Percentiles rank a stretch among this genome's conserved stretches.
Evolutionary conservation across 2,888 invertebrate species (phyloP).

Genomic region (Ceraclea dissimilis): DNA sequence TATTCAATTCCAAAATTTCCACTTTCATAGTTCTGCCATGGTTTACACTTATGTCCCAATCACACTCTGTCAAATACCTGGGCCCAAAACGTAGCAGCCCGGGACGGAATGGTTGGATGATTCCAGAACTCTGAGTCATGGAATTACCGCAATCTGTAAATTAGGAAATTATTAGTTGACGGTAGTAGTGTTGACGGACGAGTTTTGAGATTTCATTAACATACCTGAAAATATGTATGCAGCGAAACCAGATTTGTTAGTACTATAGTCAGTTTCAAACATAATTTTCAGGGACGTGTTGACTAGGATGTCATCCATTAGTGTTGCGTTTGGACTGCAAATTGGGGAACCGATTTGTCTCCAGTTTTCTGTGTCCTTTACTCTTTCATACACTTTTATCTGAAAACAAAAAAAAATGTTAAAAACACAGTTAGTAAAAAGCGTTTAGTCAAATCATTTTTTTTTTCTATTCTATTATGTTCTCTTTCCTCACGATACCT

Average conservation of each 20-base stretch:
- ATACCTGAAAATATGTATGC: conserved; percentile 48
- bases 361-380: conserved; percentile 45
- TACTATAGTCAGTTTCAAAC: conserved; percentile 56
- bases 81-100: background rate
- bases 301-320: conserved; percentile 31
- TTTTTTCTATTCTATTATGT: too few species aligned
- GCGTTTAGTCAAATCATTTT: too few species aligned
- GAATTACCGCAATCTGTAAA: conserved; percentile 63
- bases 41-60: conserved; percentile 68
- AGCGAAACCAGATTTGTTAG: conserved; percentile 61
- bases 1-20: conserved; percentile 52
- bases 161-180: too few species aligned
- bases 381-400: conserved; percentile 47
- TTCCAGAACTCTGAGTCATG: conserved; percentile 51
- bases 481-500: too few species aligned
- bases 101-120: conserved; percentile 34
- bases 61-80: conserved; percentile 48
- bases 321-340: conserved; percentile 45
- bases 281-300: conserved; percentile 56
- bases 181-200: too few species aligned
- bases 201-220: too few species aligned
- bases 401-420: too few species aligned
- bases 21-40: conserved; percentile 65
- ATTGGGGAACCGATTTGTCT: conserved; percentile 41
- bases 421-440: too few species aligned